Evolutionary conservation across 1,140 invertebrate species (phyloP).

Genomic region (Argopecten irradians): DNA sequence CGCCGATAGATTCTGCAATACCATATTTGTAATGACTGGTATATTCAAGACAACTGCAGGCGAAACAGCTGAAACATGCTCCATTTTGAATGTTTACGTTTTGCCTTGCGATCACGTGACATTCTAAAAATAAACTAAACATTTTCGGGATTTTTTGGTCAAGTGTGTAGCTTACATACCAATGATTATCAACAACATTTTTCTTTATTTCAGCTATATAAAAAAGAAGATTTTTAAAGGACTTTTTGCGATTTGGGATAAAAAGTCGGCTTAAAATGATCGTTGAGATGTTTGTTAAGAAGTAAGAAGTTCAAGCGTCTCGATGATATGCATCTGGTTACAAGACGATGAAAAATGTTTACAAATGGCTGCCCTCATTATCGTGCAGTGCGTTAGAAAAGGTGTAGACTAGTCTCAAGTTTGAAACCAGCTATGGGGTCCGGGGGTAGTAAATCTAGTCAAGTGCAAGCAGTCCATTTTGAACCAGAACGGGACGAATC

Average conservation of each 20-base stretch:
- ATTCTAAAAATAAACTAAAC: neutral
- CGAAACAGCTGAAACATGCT: neutral
- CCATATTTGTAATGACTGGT: constrained; percentile 35
- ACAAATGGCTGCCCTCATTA: constrained; percentile 48
- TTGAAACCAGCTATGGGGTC: constrained; percentile 41
- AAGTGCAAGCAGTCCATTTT: constrained; percentile 51
- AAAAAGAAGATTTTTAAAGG: too few relatives aligned
- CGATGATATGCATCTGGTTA: constrained; percentile 6
- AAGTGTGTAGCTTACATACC: too few relatives aligned
- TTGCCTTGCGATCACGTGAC: neutral
- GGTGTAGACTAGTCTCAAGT: neutral
- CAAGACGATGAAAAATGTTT: constrained; percentile 47
- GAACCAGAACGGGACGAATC: constrained; percentile 28
- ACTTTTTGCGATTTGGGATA: too few relatives aligned
- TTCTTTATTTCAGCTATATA: too few relatives aligned
- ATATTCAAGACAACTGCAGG: constrained; percentile 32
- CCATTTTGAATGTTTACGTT: constrained; percentile 11
- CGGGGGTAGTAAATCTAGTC: constrained; percentile 47
- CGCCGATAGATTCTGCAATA: constrained; percentile 31
- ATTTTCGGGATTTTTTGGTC: too few relatives aligned
- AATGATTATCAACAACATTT: too few relatives aligned
- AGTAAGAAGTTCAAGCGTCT: neutral
- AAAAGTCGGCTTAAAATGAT: neutral
- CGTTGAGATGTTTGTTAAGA: neutral
- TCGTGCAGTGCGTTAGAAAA: neutral